Conservation (phyloP, 2,797 vertebrate genomes). For the Schizopygopsis pylzovi region DNA sequence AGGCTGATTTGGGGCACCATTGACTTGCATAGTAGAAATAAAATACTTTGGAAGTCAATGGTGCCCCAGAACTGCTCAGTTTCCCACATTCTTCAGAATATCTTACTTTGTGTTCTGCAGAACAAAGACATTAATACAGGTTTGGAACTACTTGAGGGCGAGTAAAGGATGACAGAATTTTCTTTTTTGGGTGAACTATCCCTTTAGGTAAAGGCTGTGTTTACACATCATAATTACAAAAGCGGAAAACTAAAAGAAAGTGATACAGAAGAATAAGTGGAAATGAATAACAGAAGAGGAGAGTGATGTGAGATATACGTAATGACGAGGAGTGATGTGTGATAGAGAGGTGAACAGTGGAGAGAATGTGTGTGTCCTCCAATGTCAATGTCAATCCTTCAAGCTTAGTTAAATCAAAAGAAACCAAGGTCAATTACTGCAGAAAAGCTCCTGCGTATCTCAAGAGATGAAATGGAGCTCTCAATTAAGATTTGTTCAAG, state of each 20-base stretch:
- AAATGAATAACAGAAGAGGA: neutral
- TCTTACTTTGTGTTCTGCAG: too few species aligned
- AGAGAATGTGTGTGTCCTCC: neutral
- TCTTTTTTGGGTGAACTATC: too few species aligned
- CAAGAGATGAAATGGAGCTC: neutral
- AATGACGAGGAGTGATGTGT: neutral
- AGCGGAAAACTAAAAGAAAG: neutral
- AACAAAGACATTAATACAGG: too few species aligned
- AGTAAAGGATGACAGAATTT: too few species aligned
- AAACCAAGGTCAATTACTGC: neutral
- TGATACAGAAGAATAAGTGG: neutral
- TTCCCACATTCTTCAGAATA: too few species aligned
- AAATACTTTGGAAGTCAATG: too few species aligned
- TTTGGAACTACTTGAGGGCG: too few species aligned
- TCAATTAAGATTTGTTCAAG: neutral
- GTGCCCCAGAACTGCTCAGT: too few species aligned
- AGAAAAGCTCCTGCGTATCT: neutral
- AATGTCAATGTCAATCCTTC: neutral
- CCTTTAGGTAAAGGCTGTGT: neutral
- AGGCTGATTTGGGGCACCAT: too few species aligned
- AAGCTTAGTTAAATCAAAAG: neutral
- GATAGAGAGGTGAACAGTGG: neutral
- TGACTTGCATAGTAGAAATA: too few species aligned
- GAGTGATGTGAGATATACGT: neutral
- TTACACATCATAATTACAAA: neutral